phyloP scores from a whole-genome alignment of 2,888 invertebrate genomes.

The Eristalinus aeneus region DNA sequence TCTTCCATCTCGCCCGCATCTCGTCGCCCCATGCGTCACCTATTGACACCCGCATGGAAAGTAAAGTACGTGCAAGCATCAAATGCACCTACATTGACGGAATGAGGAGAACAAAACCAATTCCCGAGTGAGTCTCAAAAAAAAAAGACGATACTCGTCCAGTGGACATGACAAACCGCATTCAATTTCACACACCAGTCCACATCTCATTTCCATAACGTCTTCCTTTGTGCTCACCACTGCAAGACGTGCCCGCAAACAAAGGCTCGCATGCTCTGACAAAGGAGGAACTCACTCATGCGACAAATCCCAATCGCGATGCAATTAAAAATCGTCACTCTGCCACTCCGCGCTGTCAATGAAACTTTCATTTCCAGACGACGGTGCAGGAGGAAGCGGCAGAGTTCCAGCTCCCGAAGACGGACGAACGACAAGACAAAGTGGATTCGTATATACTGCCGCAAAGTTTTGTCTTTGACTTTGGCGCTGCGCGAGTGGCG shows the following conservation, averaged over 20 bases:
- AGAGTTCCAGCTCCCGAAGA: not conserved
- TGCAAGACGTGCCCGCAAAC: not conserved
- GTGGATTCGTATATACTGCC: slow-evolving; percentile 39
- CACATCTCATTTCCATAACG: slow-evolving; percentile 63
- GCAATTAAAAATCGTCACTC: slow-evolving; percentile 66
- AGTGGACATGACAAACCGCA: slow-evolving; percentile 16
- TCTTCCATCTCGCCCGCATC: not conserved
- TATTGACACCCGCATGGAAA: not conserved
- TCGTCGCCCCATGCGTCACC: not conserved
- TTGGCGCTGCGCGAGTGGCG: not conserved
- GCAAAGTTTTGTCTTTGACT: not conserved
- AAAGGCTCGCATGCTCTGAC: slow-evolving; percentile 24
- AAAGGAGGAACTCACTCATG: slow-evolving; percentile 53
- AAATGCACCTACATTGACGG: not conserved
- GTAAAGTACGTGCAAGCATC: not conserved
- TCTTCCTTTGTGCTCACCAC: slow-evolving; percentile 51
- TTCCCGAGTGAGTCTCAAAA: not conserved
- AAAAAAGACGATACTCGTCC: not conserved
- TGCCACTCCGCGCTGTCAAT: slow-evolving; percentile 46
- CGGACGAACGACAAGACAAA: not conserved
- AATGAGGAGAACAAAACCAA: not conserved
- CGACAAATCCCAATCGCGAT: slow-evolving; percentile 60
- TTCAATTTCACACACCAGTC: slow-evolving; percentile 13
- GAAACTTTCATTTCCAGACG: slow-evolving; percentile 62
- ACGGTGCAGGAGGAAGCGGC: slow-evolving; percentile 7